Percentiles rank a stretch among this genome's conserved stretches.
phyloP scores from a whole-genome alignment of 2,888 invertebrate genomes.

The Magallana nippona region DNA sequence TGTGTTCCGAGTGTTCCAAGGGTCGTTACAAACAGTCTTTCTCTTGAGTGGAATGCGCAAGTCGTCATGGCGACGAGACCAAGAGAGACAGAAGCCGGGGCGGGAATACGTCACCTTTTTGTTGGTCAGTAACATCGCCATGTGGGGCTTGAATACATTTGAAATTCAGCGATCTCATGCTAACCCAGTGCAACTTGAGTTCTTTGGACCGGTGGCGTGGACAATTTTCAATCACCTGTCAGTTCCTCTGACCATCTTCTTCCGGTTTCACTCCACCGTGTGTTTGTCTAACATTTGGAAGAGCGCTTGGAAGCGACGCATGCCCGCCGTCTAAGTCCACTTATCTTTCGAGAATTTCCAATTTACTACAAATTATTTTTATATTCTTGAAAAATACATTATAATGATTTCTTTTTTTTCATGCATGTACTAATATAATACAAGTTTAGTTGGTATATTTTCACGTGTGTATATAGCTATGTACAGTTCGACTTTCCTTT shows the following conservation, averaged over 20 bases:
- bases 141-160: constrained; percentile 97
- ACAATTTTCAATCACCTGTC: constrained; percentile 94
- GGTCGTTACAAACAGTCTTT: constrained; percentile 94
- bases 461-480: too few relatives aligned
- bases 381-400: background rate
- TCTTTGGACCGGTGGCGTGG: constrained; percentile 96
- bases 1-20: constrained; percentile 92
- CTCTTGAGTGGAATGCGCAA: constrained; percentile 95
- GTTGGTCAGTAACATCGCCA: constrained; percentile 95
- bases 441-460: too few relatives aligned
- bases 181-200: constrained; percentile 94
- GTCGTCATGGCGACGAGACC: constrained; percentile 92
- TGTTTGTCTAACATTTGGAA: constrained; percentile 98
- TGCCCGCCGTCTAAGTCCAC: background rate
- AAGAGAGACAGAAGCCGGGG: constrained; percentile 95
- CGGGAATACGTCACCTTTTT: constrained; percentile 97
- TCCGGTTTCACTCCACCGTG: constrained; percentile 94
- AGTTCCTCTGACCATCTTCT: constrained; percentile 96
- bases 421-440: too few relatives aligned
- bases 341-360: background rate
- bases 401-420: too few relatives aligned
- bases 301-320: constrained; percentile 84
- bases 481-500: too few relatives aligned
- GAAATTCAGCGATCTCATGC: constrained; percentile 91
- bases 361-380: background rate